Base-by-base conservation (phyloP, 2,113 vertebrate species). In the Brachyistius frenatus region DNA sequence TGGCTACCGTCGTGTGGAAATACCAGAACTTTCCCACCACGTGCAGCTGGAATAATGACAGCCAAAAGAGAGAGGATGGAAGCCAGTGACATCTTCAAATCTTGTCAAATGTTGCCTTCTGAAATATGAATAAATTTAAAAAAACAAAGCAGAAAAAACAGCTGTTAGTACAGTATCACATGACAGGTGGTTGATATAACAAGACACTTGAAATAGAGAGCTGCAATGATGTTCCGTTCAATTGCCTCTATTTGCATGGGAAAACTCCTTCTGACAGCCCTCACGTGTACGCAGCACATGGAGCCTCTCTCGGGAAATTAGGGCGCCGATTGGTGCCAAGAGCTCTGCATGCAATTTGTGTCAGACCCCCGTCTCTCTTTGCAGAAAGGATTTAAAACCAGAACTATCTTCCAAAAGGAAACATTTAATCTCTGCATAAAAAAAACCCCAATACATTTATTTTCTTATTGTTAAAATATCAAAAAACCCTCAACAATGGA, bases 1-100 rank as follows among this genome's bases (percentile, higher is more conserved):
- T 94, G 93, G 87, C 93, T 94, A 32, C 93, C 92, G 1, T 93
- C 92, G 13, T 88, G 82, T 54, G 93, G 90, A 36, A 91, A 88
- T 13, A 94, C 92, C 71, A 93, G 77, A 69, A 93, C 54, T 4
- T 86, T 94, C 32, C 91, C 92, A 41, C 78, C 52, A 5, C 65
- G 46, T 10, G 67, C 5, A 7, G 54, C 8, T 33, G 65, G 47
- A 60, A 63, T 14, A 30, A 78, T 30, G 5, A 41, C 39, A 35
- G 52, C 44, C 33, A 84, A 30, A 41, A 86, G 15, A 65, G 5
- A 68, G 14, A 74, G 1, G 54, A 83, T 2, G 16, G 30, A 41
- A 54, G 46, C 57, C 52, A 41, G 6, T 35, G 60, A 62, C 85
- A 89, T 87, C 61, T 56, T 81, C 15, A 66, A 36, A 53, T 62